Evolutionary conservation across 2,113 vertebrate genomes (phyloP), one percentile per base, ranked within the genome.

Genomic region (Poicephalus meyeri): DNA sequence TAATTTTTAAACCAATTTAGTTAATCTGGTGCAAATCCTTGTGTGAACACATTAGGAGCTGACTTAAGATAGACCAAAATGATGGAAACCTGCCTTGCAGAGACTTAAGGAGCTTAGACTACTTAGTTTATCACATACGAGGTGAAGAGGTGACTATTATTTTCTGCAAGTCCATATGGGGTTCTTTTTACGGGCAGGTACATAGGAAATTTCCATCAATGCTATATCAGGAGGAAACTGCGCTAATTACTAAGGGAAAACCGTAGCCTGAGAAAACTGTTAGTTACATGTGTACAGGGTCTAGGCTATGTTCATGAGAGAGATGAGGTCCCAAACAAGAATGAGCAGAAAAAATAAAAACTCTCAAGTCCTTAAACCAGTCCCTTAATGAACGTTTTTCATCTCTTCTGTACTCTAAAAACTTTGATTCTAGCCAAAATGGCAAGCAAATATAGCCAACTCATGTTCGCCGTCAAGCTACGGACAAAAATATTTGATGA

Each of bases 1-100:
- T 96, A 33, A 58, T 87, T 92, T 96, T 92, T 92, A 85, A 96
- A 94, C 77, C 91, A 95, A 87, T 94, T 94, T 85, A 85, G 83
- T 85, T 97, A 96, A 94, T 96, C 86, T 80, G 53, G 65, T 93
- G 53, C 73, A 96, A 95, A 95, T 96, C 78, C 91, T 52, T 94
- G 66, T 85, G 95, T 89, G 91, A 94, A 94, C 92, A 85, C 63
- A 79, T 87, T 81, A 83, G 80, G 73, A 89, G 37, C 78, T 91
- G 86, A 52, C 41, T 95, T 80, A 74, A 94, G 85, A 70, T 91
- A 88, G 86, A 94, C 85, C 85, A 91, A 66, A 94, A 93, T 87
- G 83, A 94, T 95, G 89, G 94, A 94, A 97, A 85, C 84, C 24
- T 96, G 80, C 83, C 85, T 94, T 94, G 49, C 77, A 68, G 90